These are phyloP conservation scores for Taurulus bubalis DNA, from an alignment of 2,113 vertebrate genomes.

Conservation along the genomic window DNA sequence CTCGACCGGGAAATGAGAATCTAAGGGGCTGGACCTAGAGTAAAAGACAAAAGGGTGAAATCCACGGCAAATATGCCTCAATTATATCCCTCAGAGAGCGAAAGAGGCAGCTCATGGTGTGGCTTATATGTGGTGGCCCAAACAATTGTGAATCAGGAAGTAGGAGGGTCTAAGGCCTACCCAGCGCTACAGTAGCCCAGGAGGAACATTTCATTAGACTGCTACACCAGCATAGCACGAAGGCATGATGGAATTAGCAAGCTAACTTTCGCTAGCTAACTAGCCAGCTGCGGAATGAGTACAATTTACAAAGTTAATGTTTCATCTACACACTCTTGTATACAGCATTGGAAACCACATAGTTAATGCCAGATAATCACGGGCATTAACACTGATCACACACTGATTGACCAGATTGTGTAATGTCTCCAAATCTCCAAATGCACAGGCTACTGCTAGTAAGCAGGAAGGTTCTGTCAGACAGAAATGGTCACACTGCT, in stretches of 20 bases:
- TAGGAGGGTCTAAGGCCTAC: no score
- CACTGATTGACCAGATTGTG: neutral
- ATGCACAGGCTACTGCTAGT: slow-evolving; percentile 3
- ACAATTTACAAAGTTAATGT: neutral
- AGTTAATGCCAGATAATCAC: rapidly evolving
- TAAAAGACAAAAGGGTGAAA: no score
- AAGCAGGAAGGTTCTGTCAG: slow-evolving; percentile 4
- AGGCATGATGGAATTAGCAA: slow-evolving; percentile 65
- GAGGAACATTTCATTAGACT: no score
- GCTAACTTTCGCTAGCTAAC: slow-evolving; percentile 17
- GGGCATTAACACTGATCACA: no score
- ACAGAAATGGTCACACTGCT: slow-evolving; percentile 1
- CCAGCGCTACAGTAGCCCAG: no score
- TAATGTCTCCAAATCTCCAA: neutral
- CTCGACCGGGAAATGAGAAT: no score
- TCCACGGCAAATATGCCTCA: no score
- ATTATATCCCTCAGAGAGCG: no score
- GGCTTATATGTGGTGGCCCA: no score
- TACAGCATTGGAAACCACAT: rapidly evolving
- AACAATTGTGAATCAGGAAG: no score
- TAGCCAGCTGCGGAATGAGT: slow-evolving; percentile 5
- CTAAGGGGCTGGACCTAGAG: no score
- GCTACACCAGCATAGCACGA: slow-evolving; percentile 5
- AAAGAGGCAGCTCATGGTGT: no score
- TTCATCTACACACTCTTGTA: neutral